Conservation (phyloP, 1,140 invertebrate species). For the Scaptomyza montana region DNA sequence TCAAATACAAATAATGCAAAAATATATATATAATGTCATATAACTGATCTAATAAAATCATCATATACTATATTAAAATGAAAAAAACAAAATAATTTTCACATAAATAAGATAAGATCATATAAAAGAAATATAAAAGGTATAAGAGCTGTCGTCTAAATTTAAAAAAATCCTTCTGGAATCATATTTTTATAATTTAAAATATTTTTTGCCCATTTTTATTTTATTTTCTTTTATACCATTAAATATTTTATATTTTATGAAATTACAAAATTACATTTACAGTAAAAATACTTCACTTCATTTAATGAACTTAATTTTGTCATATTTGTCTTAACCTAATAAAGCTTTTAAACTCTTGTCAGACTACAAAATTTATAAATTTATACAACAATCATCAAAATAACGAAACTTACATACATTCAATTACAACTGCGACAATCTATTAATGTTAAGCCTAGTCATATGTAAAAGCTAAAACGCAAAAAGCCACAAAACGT, state of each 20-base stretch:
- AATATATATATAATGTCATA: slow-evolving; percentile 7
- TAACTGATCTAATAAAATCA: slow-evolving; percentile 6
- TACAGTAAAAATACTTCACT: not conserved
- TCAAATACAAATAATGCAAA: not conserved
- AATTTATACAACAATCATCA: not conserved
- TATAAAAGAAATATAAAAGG: no score
- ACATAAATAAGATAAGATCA: no score
- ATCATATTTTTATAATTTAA: no score
- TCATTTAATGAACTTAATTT: not conserved
- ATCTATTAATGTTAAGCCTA: not conserved
- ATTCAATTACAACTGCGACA: not conserved
- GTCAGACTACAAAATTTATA: not conserved
- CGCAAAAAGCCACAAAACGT: slow-evolving; percentile 16
- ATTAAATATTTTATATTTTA: no score
- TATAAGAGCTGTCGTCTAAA: no score
- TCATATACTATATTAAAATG: not conserved
- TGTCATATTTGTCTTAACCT: not conserved
- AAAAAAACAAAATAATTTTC: no score
- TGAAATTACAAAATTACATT: not conserved
- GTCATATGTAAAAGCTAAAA: slow-evolving; percentile 3
- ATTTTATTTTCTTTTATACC: no score
- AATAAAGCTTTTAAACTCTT: not conserved
- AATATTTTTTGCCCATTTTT: no score
- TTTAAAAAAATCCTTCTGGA: no score
- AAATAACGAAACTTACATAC: slow-evolving; percentile 2